Conservation (phyloP, 2,113 vertebrate genomes). For the Glaucidium brasilianum region DNA sequence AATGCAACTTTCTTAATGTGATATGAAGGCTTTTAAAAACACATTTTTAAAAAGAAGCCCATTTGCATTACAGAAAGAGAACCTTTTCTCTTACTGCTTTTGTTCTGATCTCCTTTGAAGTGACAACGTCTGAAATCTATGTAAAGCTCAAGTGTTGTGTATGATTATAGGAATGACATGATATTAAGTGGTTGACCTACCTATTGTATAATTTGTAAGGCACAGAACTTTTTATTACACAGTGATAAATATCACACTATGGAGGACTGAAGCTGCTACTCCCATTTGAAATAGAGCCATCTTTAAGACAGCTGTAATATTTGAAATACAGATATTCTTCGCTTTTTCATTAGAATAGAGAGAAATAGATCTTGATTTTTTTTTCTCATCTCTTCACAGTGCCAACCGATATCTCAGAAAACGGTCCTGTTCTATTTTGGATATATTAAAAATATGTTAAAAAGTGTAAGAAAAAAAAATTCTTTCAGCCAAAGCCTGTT, state of each 20-base stretch:
- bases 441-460: background rate
- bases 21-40: background rate
- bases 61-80: background rate
- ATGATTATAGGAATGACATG: background rate
- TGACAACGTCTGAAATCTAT: background rate
- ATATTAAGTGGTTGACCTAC: slow-evolving; percentile 26
- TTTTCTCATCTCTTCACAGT: background rate
- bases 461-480: background rate
- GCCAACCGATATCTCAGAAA: background rate
- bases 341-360: background rate
- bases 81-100: background rate
- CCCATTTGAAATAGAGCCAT: background rate
- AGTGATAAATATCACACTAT: background rate
- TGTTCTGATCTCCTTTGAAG: slow-evolving; percentile 15
- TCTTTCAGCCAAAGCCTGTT: background rate
- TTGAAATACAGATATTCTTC: background rate
- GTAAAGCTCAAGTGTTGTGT: background rate
- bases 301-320: background rate
- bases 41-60: background rate
- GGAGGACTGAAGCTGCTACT: background rate
- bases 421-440: background rate
- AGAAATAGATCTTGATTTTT: background rate
- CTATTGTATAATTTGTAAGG: slow-evolving; percentile 9
- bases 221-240: background rate
- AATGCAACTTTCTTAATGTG: background rate